Evolutionary conservation across 2,113 vertebrate genomes (phyloP).

Genomic region (Saguinus midas): DNA sequence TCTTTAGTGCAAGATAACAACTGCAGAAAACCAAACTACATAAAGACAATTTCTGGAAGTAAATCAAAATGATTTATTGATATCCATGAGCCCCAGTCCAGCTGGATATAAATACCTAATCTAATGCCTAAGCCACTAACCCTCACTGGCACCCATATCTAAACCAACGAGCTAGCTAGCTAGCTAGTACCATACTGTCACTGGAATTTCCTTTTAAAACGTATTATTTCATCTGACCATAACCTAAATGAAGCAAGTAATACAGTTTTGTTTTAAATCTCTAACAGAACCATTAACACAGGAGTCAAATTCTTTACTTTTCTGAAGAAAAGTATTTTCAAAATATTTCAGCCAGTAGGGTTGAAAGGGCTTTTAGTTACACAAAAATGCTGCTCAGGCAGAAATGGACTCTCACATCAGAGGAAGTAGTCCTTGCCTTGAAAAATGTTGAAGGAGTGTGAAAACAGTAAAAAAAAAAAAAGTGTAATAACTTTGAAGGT

Average conservation of each 20-base stretch:
- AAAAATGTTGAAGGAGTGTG: not conserved
- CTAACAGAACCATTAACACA: not conserved
- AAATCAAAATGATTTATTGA: not conserved
- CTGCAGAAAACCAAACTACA: too few relatives aligned
- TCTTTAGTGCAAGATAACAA: not conserved
- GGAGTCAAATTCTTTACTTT: not conserved
- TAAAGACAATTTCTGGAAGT: not conserved
- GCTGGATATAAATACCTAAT: not conserved
- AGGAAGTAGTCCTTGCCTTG: not conserved
- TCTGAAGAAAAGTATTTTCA: not conserved
- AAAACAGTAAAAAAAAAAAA: not conserved
- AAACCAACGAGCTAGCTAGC: not conserved
- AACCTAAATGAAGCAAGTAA: slow-evolving; percentile 1
- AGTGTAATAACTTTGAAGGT: not conserved
- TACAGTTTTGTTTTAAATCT: not conserved
- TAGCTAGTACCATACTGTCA: not conserved
- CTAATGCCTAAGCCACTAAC: not conserved
- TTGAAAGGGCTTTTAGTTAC: not conserved
- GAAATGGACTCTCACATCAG: not conserved
- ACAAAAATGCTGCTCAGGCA: not conserved
- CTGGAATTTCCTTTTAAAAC: not conserved
- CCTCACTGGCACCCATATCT: not conserved
- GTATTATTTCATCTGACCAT: not conserved
- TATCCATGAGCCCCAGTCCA: not conserved
- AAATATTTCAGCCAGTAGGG: not conserved